These are phyloP conservation scores for Brevimyrus niger DNA, from an alignment of 2,113 vertebrate genomes.

Conservation along the genomic window DNA sequence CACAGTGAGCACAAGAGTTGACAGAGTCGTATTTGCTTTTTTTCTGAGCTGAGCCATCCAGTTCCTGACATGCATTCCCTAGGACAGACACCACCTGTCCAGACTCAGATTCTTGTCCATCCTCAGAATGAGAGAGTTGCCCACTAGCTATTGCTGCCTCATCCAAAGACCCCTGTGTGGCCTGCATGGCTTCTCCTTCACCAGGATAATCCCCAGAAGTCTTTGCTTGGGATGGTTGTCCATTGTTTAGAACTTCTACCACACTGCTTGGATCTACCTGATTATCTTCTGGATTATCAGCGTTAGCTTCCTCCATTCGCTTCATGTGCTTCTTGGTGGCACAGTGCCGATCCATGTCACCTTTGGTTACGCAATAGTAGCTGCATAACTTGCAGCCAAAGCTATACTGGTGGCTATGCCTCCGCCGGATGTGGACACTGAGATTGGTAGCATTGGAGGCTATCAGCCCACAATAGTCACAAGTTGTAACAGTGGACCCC, in stretches of 20 bases:
- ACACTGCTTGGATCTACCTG: constrained; percentile 10
- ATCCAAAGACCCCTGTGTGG: constrained; percentile 30
- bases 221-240: not conserved
- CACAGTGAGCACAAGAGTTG: constrained; percentile 71
- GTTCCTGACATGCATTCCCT: constrained; percentile 33
- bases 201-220: not conserved
- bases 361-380: constrained; percentile 96
- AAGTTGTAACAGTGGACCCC: constrained; percentile 68
- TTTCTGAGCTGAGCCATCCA: constrained; percentile 40
- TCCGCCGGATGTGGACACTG: constrained; percentile 87
- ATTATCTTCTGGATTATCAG: constrained; percentile 33
- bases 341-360: constrained; percentile 97
- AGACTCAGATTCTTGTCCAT: constrained; percentile 24
- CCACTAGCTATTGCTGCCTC: constrained; percentile 28
- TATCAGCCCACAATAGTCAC: constrained; percentile 82
- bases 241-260: constrained; percentile 20
- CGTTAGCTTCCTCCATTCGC: constrained; percentile 66
- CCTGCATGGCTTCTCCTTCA: constrained; percentile 29
- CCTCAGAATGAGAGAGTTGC: constrained; percentile 30
- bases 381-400: constrained; percentile 89
- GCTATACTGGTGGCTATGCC: constrained; percentile 91
- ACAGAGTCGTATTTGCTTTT: constrained; percentile 39
- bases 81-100: constrained; percentile 24
- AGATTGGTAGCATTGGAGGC: constrained; percentile 92
- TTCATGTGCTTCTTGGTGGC: constrained; percentile 88